These are phyloP conservation scores for Coremacera marginata DNA, from an alignment of 2,888 invertebrate species.

Conservation along the genomic window DNA sequence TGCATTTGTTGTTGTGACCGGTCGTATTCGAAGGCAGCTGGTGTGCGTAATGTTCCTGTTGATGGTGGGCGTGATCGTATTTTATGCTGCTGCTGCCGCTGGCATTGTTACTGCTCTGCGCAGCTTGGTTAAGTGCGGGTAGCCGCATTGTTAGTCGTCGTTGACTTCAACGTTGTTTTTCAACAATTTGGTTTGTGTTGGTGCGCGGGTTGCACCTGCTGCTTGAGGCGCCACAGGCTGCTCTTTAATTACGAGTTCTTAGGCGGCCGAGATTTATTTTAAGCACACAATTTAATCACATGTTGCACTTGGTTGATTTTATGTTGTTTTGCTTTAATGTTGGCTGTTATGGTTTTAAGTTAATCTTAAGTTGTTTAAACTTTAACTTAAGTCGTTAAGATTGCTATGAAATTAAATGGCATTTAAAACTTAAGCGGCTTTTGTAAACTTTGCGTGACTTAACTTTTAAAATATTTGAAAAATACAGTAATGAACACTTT, in stretches of 20 bases:
- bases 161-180: background rate
- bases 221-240: background rate
- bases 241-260: background rate
- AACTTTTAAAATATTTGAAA: no score
- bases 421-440: no score
- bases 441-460: no score
- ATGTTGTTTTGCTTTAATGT: background rate
- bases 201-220: background rate
- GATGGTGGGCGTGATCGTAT: slow-evolving; percentile 3
- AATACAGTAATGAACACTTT: no score
- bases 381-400: no score
- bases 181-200: background rate
- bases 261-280: background rate
- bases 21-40: background rate
- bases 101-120: slow-evolving; percentile 12
- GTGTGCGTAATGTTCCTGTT: background rate
- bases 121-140: background rate
- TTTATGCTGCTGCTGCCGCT: slow-evolving; percentile 12
- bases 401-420: no score
- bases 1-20: slow-evolving; percentile 10
- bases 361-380: no score
- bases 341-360: background rate
- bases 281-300: background rate
- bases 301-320: background rate
- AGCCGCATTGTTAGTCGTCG: slow-evolving; percentile 21